Percentiles rank a stretch among this genome's conserved stretches.
phyloP scores from a whole-genome alignment of 2,113 vertebrate genomes.

The Microtus richardsoni region DNA sequence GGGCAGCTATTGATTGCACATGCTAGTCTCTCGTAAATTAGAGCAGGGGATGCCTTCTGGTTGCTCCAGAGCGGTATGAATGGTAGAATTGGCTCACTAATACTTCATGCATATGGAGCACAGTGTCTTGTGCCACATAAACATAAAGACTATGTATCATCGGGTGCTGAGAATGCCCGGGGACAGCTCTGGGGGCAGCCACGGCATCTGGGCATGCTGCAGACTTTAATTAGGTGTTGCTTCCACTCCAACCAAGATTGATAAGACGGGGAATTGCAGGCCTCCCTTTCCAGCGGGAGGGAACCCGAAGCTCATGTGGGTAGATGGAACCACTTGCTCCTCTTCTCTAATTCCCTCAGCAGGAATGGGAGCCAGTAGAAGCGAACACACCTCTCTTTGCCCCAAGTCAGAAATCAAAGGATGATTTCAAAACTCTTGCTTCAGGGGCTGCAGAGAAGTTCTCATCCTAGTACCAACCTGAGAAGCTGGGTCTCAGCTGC shows the following conservation, averaged over 20 bases:
- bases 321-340: not conserved
- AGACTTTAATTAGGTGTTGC: constrained; percentile 67
- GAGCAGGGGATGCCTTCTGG: constrained; percentile 19
- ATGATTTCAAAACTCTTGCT: not conserved
- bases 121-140: constrained; percentile 16
- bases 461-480: not conserved
- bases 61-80: not conserved
- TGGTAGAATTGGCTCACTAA: constrained; percentile 64
- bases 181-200: not conserved
- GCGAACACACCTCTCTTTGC: not conserved
- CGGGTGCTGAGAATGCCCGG: not conserved
- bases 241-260: not conserved
- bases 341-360: not conserved
- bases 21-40: constrained; percentile 70
- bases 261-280: not conserved
- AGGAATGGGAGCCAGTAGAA: not conserved
- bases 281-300: not conserved
- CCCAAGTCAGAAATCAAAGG: not conserved
- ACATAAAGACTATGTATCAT: constrained; percentile 63
- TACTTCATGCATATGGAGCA: constrained; percentile 44
- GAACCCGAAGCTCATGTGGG: not conserved
- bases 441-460: not conserved
- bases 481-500: not conserved
- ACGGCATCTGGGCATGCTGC: constrained; percentile 40
- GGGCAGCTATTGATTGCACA: constrained; percentile 71